These are phyloP conservation scores for Sebastes goodei DNA, from an alignment of 2,797 vertebrate genomes.

Conservation along the genomic window DNA sequence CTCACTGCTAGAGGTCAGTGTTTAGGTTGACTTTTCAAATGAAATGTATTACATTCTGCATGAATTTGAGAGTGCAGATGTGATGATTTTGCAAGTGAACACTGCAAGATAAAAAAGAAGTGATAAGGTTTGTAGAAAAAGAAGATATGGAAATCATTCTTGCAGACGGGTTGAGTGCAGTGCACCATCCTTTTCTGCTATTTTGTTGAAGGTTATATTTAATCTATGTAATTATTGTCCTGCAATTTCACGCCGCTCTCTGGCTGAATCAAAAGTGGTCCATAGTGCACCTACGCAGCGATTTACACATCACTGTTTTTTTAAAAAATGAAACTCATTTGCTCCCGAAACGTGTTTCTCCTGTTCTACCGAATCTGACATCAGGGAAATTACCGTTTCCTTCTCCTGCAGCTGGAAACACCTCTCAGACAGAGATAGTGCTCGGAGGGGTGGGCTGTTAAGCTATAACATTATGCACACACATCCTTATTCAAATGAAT, in stretches of 20 bases:
- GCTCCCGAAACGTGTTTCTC: slow-evolving; percentile 21
- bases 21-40: background rate
- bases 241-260: slow-evolving; percentile 49
- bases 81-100: slow-evolving; percentile 15
- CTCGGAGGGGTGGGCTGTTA: slow-evolving; percentile 25
- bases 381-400: slow-evolving; percentile 53
- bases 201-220: slow-evolving; percentile 73
- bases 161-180: background rate
- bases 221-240: slow-evolving; percentile 73
- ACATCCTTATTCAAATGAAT: slow-evolving; percentile 62
- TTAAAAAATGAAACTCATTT: background rate
- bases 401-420: slow-evolving; percentile 46
- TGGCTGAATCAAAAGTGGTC: slow-evolving; percentile 36
- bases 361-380: slow-evolving; percentile 39
- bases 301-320: slow-evolving; percentile 32
- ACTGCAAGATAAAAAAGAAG: background rate
- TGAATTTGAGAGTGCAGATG: background rate
- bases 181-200: slow-evolving; percentile 13
- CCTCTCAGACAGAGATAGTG: slow-evolving; percentile 25
- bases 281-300: slow-evolving; percentile 23
- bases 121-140: background rate
- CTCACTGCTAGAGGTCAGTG: background rate
- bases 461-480: slow-evolving; percentile 42
- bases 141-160: slow-evolving; percentile 6
- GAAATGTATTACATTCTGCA: background rate